These are phyloP conservation scores for Monomorium pharaonis DNA, from an alignment of 1,140 invertebrate genomes.

Conservation along the genomic window DNA sequence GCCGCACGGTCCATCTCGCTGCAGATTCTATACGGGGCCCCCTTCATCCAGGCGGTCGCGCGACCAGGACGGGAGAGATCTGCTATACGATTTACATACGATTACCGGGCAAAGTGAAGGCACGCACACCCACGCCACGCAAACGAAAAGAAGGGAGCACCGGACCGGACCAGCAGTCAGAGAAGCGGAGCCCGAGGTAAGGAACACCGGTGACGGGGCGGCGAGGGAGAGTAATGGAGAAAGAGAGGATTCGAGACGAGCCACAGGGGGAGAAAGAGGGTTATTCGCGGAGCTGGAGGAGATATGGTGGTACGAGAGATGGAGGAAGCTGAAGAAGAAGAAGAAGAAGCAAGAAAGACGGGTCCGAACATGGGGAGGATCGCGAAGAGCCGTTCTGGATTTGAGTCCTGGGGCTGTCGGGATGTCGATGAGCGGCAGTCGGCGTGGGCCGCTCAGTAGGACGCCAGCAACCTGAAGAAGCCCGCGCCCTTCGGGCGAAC, in stretches of 20 bases:
- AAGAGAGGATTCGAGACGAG: slow-evolving; percentile 33
- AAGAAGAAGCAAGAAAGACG: slow-evolving; percentile 22
- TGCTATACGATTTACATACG: slow-evolving; percentile 84
- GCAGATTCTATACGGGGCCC: slow-evolving; percentile 74
- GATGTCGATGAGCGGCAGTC: slow-evolving; percentile 82
- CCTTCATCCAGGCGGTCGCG: slow-evolving; percentile 77
- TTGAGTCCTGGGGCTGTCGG: slow-evolving; percentile 79
- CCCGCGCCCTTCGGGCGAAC: slow-evolving; percentile 80
- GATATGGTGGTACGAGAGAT: slow-evolving; percentile 14
- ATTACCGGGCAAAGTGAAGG: slow-evolving; percentile 82
- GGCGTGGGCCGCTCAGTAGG: slow-evolving; percentile 84
- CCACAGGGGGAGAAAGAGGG: slow-evolving; percentile 40
- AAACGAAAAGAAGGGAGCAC: slow-evolving; percentile 70
- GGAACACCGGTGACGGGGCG: slow-evolving; percentile 4
- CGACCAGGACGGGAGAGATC: slow-evolving; percentile 77
- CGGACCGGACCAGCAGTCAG: slow-evolving; percentile 61
- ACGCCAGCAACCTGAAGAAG: slow-evolving; percentile 84
- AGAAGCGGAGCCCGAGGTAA: slow-evolving; percentile 40
- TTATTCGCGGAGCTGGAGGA: slow-evolving; percentile 12
- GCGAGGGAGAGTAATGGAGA: slow-evolving; percentile 20
- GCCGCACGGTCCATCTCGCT: slow-evolving; percentile 78
- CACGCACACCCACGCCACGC: slow-evolving; percentile 82
- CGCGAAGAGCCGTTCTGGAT: slow-evolving; percentile 70
- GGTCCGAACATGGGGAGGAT: slow-evolving; percentile 60
- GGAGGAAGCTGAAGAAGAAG: slow-evolving; percentile 37